Evolutionary conservation across 2,797 vertebrate species (phyloP), one percentile per base, ranked within the genome.

Genomic region (Stomatorhinus walkeri): DNA sequence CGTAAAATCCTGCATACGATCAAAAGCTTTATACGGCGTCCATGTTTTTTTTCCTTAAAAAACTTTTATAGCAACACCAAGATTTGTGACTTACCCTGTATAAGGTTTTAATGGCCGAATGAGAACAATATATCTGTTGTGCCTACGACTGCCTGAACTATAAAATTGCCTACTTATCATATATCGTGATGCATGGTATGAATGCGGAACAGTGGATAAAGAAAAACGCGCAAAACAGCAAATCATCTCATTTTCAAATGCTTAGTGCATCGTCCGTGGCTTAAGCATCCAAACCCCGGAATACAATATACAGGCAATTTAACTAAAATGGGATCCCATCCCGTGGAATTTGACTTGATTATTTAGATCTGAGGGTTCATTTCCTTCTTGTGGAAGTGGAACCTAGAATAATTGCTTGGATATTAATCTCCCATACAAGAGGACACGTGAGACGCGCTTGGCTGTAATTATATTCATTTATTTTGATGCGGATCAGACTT

Each of bases 401-500:
- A 93, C 93, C 93, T 93, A 93, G 91, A 94, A 94, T 95, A 94
- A 95, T 94, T 95, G 93, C 92, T 93, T 93, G 92, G 91, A 93
- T 95, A 95, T 94, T 94, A 94, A 94, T 94, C 93, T 94, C 94
- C 93, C 90, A 92, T 91, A 93, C 93, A 87, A 92, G 36, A 88
- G 91, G 92, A 90, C 94, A 94, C 93, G 94, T 93, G 93, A 92
- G 94, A 91, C 90, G 92, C 91, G 88, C 92, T 91, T 91, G 89
- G 83, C 91, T 90, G 92, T 95, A 95, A 95, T 95, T 95, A 93
- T 93, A 94, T 93, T 92, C 92, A 94, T 95, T 94, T 95, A 93
- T 94, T 94, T 94, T 93, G 92, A 94, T 94, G 93, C 93, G 93
- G 93, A 94, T 94, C 93, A 91, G 89, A 92, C 90, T 90, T 91